phyloP scores from a whole-genome alignment of 1,140 invertebrate genomes.

The Globodera rostochiensis region DNA sequence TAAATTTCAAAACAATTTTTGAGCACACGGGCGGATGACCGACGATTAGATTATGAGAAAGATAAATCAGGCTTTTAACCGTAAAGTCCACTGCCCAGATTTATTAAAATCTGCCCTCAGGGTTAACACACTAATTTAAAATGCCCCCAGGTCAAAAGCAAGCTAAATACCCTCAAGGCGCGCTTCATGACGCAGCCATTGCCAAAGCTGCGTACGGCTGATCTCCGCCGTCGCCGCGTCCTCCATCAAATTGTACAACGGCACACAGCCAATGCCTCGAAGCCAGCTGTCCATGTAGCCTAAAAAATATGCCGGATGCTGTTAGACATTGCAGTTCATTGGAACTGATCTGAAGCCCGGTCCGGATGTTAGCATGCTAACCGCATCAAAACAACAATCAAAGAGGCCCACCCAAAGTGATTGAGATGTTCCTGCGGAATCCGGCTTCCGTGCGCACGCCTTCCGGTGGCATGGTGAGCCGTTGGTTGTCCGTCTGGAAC shows the following conservation, averaged over 20 bases:
- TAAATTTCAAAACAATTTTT: constrained; percentile 27
- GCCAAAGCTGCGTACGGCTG: constrained; percentile 76
- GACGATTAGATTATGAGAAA: too few relatives aligned
- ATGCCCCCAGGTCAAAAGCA: too few relatives aligned
- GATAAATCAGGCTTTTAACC: too few relatives aligned
- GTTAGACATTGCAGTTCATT: not conserved
- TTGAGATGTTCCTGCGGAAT: constrained; percentile 73
- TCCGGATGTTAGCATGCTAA: not conserved
- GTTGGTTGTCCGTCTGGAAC: constrained; percentile 58
- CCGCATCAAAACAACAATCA: not conserved
- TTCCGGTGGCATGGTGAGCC: constrained; percentile 72
- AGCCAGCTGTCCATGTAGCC: constrained; percentile 76
- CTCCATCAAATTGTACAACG: constrained; percentile 73
- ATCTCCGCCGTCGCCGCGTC: constrained; percentile 79
- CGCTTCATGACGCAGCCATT: constrained; percentile 74
- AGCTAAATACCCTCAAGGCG: constrained; percentile 59
- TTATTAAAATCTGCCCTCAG: too few relatives aligned
- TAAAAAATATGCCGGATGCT: constrained; percentile 29
- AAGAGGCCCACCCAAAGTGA: constrained; percentile 61
- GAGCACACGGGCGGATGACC: too few relatives aligned
- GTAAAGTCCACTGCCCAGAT: too few relatives aligned
- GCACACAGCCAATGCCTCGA: constrained; percentile 74
- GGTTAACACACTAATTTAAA: too few relatives aligned
- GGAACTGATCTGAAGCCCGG: not conserved
- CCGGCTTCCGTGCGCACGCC: constrained; percentile 72